These are phyloP conservation scores for Diorhabda sublineata DNA, from an alignment of 1,140 invertebrate species.

Conservation along the genomic window DNA sequence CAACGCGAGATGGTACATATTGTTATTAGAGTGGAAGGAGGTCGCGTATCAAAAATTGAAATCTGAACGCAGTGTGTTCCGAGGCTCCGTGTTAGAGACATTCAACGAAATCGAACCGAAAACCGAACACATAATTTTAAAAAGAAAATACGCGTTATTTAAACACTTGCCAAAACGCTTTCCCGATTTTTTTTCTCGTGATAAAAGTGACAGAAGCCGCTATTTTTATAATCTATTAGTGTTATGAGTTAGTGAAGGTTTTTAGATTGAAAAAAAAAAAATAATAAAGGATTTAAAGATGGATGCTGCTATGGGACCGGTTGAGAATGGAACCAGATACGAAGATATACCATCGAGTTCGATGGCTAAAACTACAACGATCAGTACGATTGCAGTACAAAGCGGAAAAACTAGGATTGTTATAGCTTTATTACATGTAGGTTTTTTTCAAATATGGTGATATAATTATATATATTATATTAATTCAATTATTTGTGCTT, in stretches of 20 bases:
- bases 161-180: constrained; percentile 23
- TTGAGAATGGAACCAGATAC: constrained; percentile 24
- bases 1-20: constrained; percentile 25
- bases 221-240: not conserved
- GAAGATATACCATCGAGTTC: constrained; percentile 28
- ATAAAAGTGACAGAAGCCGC: not conserved
- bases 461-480: no score
- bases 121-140: not conserved
- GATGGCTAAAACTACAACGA: constrained; percentile 67
- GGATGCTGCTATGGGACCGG: constrained; percentile 25
- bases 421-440: constrained; percentile 85
- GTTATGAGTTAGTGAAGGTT: not conserved
- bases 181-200: not conserved
- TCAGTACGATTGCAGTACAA: constrained; percentile 87
- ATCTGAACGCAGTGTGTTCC: constrained; percentile 30
- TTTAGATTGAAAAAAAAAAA: not conserved
- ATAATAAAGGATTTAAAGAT: constrained; percentile 10
- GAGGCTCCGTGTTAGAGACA: constrained; percentile 26
- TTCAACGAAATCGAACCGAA: constrained; percentile 11
- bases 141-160: constrained; percentile 18
- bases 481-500: no score
- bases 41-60: constrained; percentile 17
- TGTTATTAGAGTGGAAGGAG: constrained; percentile 12
- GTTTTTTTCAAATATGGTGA: constrained; percentile 37
- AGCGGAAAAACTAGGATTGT: constrained; percentile 82